Conservation (phyloP, 1,140 invertebrate genomes). For the Drosophila lowei region DNA sequence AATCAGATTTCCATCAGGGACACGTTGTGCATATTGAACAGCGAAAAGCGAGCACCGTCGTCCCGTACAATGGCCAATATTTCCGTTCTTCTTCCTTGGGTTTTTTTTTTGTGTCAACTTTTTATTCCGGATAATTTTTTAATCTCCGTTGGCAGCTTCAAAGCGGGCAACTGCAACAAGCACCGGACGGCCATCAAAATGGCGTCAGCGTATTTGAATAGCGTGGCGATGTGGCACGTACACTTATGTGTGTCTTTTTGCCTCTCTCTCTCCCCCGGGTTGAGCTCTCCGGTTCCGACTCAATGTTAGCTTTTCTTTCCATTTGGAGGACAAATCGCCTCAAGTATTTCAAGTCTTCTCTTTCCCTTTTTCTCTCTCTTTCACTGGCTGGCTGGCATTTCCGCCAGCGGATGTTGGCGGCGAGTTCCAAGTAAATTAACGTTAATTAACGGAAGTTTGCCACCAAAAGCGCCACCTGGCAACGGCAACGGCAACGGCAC, state of each 20-base stretch:
- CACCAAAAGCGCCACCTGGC: conserved; percentile 51
- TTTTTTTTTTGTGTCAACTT: conserved; percentile 59
- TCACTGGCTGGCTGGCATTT: conserved; percentile 48
- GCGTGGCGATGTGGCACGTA: conserved; percentile 49
- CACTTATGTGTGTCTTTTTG: too few species aligned
- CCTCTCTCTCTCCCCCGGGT: background rate
- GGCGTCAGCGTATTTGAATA: conserved; percentile 51
- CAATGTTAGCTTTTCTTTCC: conserved; percentile 35
- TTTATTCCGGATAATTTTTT: conserved; percentile 67
- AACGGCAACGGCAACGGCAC: conserved; percentile 21
- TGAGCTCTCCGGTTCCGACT: too few species aligned
- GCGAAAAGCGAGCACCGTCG: conserved; percentile 35
- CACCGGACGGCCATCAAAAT: conserved; percentile 46
- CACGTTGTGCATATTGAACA: conserved; percentile 70
- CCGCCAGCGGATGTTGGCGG: conserved; percentile 63
- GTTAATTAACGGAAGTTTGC: conserved; percentile 80
- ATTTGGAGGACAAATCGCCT: conserved; percentile 51
- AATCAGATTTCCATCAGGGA: conserved; percentile 77
- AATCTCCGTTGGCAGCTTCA: conserved; percentile 59
- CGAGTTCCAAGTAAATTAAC: conserved; percentile 79
- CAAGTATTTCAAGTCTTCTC: conserved; percentile 35
- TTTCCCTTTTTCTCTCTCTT: background rate
- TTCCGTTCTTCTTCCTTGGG: background rate
- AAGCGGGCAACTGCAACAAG: conserved; percentile 40
- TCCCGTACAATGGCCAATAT: too few species aligned